Percentiles rank a stretch among this genome's conserved stretches.
These are phyloP conservation scores for Lates calcarifer DNA, from an alignment of 2,113 vertebrate species.

Conservation along the genomic window DNA sequence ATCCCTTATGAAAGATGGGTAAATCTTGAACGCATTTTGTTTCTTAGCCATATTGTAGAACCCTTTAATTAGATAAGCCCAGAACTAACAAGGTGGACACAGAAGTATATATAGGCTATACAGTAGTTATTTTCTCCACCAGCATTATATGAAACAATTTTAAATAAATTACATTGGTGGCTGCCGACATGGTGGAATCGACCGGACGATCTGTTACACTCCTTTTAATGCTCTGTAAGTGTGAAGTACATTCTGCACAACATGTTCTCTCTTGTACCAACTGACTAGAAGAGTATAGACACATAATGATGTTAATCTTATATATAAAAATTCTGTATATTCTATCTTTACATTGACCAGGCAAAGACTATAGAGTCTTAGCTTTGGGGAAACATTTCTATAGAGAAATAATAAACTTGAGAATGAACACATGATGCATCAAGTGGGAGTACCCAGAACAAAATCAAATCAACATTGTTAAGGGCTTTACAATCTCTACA, in stretches of 20 bases:
- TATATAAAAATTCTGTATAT: no score
- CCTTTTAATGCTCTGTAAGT: background rate
- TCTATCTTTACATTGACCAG: no score
- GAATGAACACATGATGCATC: no score
- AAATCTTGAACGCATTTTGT: background rate
- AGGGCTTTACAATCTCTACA: no score
- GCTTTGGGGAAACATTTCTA: no score
- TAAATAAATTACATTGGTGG: background rate
- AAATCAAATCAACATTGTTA: no score
- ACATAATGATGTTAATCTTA: no score
- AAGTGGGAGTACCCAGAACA: no score
- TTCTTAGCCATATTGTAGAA: background rate
- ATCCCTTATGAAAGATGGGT: background rate
- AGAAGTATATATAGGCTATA: background rate
- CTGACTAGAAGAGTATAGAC: no score
- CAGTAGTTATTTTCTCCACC: background rate
- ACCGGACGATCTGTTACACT: constrained; percentile 26
- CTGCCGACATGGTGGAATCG: background rate
- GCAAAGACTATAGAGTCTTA: no score
- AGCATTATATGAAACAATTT: background rate
- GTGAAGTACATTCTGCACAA: background rate
- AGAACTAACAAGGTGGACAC: background rate
- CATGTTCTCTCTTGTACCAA: background rate
- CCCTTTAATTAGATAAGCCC: constrained; percentile 9
- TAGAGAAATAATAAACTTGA: no score